Base-by-base conservation (phyloP, 2,113 vertebrate species). In the Eolophus roseicapilla region DNA sequence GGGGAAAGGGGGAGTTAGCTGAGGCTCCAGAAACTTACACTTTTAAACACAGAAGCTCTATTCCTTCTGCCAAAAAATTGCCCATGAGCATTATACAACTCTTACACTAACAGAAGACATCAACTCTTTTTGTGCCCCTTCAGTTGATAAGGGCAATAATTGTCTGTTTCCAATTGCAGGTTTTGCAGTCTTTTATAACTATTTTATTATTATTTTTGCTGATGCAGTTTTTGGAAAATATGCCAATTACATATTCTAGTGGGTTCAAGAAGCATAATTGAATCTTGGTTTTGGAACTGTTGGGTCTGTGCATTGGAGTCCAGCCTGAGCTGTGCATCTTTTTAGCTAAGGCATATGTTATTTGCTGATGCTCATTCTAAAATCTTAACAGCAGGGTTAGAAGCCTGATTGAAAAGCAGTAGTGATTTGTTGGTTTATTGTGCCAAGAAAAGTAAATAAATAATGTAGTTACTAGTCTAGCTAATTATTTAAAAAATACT, bases 401-500 rank as follows among this genome's bases (percentile, higher is more conserved):
- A 91, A 95, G 62, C 65, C 73, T 85, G 44, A 67, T 68, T 90
- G 90, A 88, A 95, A 92, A 63, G 55, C n/a, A 59, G 80, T 59
- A 88, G 84, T 82, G 86, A 95, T 96, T 95, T 84, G 33, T 77
- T 18, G 44, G 79, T 96, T 97, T 96, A 84, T 95, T 78, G n/a
- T 93, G 78, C 68, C 82, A 86, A 70, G 41, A 82, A 65, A 96
- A 94, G 37, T 73, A 96, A 96, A 96, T 91, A 95, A 76, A 88
- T 70, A 94, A 95, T 68, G 82, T 71, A 85, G 64, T 76, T 97
- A 88, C 74, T 81, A 77, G 75, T 96, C 70, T 90, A 95, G 91
- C 76, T 97, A 91, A 97, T 97, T 95, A 81, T 82, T 95, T 93
- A 80, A 4, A 88, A 93, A 91, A 93, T 86, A 81, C 70, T 62